Conservation (phyloP, 2,113 vertebrate genomes). For the Corydoras maculifer region DNA sequence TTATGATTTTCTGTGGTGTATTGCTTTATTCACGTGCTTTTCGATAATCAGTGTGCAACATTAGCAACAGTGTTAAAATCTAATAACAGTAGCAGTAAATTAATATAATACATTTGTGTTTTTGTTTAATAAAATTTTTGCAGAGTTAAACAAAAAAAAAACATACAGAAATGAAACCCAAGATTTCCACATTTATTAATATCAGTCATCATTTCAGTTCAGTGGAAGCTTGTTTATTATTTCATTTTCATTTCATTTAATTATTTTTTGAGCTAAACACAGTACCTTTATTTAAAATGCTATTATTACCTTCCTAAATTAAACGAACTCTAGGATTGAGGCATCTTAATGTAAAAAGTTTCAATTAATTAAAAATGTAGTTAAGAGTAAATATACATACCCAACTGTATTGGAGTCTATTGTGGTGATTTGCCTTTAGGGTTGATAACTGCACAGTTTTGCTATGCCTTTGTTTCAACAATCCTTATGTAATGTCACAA, state of each 20-base stretch:
- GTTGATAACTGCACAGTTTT: too few species aligned
- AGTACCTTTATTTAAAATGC: slow-evolving; percentile 33
- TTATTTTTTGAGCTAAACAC: too few species aligned
- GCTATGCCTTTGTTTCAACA: too few species aligned
- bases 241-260: slow-evolving; percentile 26
- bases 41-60: neutral
- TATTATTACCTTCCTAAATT: slow-evolving; percentile 18
- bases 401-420: too few species aligned
- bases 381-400: too few species aligned
- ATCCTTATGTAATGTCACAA: too few species aligned
- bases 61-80: neutral
- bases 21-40: neutral
- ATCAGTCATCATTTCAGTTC: slow-evolving; percentile 1
- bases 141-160: neutral
- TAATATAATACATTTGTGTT: neutral
- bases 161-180: neutral
- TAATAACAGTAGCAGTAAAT: neutral
- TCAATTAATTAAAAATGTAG: too few species aligned
- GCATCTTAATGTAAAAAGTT: too few species aligned
- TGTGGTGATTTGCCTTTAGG: too few species aligned
- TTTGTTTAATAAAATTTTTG: neutral
- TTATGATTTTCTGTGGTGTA: neutral
- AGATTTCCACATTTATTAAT: neutral
- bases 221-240: neutral
- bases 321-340: too few species aligned